phyloP scores from a whole-genome alignment of 2,797 vertebrate genomes.

The Molothrus ater region DNA sequence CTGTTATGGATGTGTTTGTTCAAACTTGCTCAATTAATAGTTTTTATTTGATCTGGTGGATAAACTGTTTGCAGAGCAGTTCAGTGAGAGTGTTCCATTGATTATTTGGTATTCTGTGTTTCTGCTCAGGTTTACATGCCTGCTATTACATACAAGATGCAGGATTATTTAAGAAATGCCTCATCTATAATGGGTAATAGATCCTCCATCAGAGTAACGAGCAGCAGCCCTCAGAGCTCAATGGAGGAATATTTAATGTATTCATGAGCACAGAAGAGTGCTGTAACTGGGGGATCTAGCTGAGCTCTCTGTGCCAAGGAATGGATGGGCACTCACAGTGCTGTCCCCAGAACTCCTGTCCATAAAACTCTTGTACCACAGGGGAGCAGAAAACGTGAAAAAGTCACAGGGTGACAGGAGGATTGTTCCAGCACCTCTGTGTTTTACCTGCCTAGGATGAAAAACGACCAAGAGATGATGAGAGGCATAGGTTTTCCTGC shows the following conservation, averaged over 20 bases:
- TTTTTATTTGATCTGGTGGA: slow-evolving; percentile 64
- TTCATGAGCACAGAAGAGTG: not conserved
- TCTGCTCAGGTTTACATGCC: slow-evolving; percentile 27
- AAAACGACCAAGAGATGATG: not conserved
- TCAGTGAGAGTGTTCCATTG: slow-evolving; percentile 41
- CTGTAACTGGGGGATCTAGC: not conserved
- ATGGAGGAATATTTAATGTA: not conserved
- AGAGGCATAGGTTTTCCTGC: not conserved
- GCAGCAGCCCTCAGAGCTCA: not conserved
- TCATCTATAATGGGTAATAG: slow-evolving; percentile 15
- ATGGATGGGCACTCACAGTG: not conserved
- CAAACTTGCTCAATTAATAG: slow-evolving; percentile 67
- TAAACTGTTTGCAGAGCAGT: slow-evolving; percentile 65
- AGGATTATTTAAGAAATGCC: slow-evolving; percentile 40
- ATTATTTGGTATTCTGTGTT: slow-evolving; percentile 58
- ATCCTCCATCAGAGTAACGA: slow-evolving; percentile 24
- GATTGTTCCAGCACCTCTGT: not conserved
- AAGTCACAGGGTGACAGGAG: not conserved
- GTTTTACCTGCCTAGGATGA: not conserved
- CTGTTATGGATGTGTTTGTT: slow-evolving; percentile 64
- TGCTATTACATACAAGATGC: not conserved
- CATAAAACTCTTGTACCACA: not conserved
- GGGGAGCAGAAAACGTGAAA: not conserved
- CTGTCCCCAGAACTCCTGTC: not conserved
- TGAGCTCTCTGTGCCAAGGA: not conserved